A percentile compares a stretch with the other conserved stretches of the same genome.
phyloP scores from a whole-genome alignment of 2,888 invertebrate species.

The Philopedon plagiatum region DNA sequence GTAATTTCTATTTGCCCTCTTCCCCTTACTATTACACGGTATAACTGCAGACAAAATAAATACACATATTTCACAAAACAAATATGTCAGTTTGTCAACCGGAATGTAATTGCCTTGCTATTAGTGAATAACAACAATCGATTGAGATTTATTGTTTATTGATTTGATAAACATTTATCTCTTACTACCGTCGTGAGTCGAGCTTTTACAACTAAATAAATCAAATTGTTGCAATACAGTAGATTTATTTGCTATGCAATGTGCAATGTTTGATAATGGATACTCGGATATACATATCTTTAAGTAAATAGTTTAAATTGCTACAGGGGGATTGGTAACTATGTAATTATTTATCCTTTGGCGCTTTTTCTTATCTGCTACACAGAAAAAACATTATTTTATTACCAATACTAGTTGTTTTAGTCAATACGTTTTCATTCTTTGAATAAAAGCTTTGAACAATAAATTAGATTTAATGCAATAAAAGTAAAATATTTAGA shows the following conservation, averaged over 20 bases:
- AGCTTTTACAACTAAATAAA: slow-evolving; percentile 42
- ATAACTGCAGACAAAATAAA: slow-evolving; percentile 5
- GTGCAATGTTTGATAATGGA: slow-evolving; percentile 26
- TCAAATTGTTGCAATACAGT: slow-evolving; percentile 36
- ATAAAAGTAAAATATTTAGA: too few relatives aligned
- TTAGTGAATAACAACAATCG: slow-evolving; percentile 30
- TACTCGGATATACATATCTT: too few relatives aligned
- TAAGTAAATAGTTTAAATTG: slow-evolving; percentile 33
- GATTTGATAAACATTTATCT: slow-evolving; percentile 42
- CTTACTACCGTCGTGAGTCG: slow-evolving; percentile 40
- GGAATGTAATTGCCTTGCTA: slow-evolving; percentile 5
- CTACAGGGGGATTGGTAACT: slow-evolving; percentile 29
- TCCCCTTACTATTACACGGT: too few relatives aligned
- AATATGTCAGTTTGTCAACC: neutral
- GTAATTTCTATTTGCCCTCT: too few relatives aligned
- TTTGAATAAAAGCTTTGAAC: too few relatives aligned
- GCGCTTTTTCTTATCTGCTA: too few relatives aligned
- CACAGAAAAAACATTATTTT: too few relatives aligned
- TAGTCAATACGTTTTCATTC: too few relatives aligned
- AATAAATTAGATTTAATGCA: too few relatives aligned
- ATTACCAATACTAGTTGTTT: too few relatives aligned
- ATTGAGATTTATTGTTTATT: slow-evolving; percentile 43
- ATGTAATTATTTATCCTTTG: neutral
- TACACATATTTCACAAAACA: slow-evolving; percentile 1
- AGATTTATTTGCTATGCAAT: slow-evolving; percentile 30